Base-by-base conservation (phyloP, 2,113 vertebrate genomes). In the Psephotus haematonotus region DNA sequence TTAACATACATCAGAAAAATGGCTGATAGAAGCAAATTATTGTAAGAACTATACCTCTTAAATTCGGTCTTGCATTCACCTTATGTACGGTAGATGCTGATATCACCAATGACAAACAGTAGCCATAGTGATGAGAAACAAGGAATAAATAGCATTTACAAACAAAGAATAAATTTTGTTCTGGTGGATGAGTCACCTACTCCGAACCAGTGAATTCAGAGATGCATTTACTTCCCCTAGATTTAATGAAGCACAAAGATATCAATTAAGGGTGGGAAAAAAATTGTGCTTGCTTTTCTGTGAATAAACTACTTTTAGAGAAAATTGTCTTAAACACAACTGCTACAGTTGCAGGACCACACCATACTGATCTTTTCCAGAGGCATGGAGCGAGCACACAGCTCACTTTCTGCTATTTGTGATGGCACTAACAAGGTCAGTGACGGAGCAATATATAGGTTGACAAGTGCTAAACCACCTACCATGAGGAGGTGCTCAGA, bases 91-190 rank as follows among this genome's bases (percentile, higher is more conserved):
- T 83, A 72, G 86, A 41, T 91, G 88, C 62, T 83, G 82, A 62
- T 90, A 90, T 79, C 91, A 94, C 71, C 71, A 90, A 24, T 93
- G 88, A 93, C 86, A 97, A 63, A 41, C 87, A 97, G 95, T 95
- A 97, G 95, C 86, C 94, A 97, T 97, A 95, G 94, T 87, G 96
- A 97, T 93, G 90, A 86, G 85, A 94, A 94, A 90, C 78, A 95
- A 88, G 71, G 60, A 94, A 97, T 95, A 97, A 97, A 96, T 91
- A 97, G 86, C 81, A 89, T 92, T 96, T 96, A 92, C 90, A 97
- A 95, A 96, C 96, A 95, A 95, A 94, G 90, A 88, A 92, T 83
- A 87, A 92, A 93, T 93, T 94, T 69, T 93, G 25, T 83, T 94
- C 94, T 94, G 82, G 23, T 69, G 57, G 93, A 93, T 96, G 95